Conservation (phyloP, 2,113 vertebrate species). For the Aix galericulata region DNA sequence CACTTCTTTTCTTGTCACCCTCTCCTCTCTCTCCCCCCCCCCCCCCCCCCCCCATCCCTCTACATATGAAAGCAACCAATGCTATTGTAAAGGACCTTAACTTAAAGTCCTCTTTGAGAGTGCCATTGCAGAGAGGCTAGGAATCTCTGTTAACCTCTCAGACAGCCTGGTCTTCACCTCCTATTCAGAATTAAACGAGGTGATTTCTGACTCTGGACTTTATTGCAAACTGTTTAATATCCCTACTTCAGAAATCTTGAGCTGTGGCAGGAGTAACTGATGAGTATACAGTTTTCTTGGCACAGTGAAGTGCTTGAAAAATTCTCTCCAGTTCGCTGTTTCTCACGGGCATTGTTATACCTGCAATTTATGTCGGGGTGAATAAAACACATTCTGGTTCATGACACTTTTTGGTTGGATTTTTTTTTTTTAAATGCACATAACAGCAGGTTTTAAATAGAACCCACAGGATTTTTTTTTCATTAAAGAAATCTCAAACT, state of each 20-base stretch:
- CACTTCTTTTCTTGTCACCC: not conserved
- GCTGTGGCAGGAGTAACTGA: not conserved
- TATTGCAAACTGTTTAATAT: not conserved
- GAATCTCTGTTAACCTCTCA: not conserved
- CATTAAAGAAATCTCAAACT: not conserved
- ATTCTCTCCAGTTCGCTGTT: not conserved
- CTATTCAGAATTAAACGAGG: not conserved
- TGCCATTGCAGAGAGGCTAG: not conserved
- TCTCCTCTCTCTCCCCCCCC: too few relatives aligned
- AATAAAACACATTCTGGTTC: conserved; percentile 21
- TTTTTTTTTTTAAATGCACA: not conserved
- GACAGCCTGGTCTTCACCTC: not conserved
- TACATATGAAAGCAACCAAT: not conserved
- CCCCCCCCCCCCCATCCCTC: too few relatives aligned
- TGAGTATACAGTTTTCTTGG: not conserved
- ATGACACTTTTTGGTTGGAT: not conserved
- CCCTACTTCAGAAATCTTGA: not conserved
- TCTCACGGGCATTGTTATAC: conserved; percentile 36
- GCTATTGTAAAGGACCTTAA: not conserved
- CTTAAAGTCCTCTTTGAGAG: not conserved
- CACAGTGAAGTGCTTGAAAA: not conserved
- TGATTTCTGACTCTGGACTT: not conserved
- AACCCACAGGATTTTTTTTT: not conserved
- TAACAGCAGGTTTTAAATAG: not conserved
- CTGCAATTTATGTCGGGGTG: not conserved